phyloP scores from a whole-genome alignment of 2,113 vertebrate genomes.

The Mustela lutreola region DNA sequence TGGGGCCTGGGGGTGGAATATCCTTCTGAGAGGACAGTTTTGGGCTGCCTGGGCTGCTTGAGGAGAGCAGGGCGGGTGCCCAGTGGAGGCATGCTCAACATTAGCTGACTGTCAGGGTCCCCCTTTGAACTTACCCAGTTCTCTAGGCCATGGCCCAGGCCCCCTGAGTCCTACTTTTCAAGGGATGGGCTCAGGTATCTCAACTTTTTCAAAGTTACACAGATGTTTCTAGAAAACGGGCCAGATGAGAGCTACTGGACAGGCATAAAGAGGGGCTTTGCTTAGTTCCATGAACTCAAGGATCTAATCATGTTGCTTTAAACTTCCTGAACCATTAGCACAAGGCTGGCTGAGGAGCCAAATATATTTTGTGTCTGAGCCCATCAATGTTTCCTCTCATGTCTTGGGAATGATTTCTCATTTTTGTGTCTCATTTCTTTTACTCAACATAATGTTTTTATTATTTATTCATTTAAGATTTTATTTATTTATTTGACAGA shows the following conservation, averaged over 20 bases:
- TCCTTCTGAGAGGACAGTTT: not conserved
- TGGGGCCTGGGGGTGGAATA: not conserved
- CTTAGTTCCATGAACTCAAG: not conserved
- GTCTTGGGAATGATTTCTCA: slow-evolving; percentile 35
- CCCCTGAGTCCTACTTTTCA: not conserved
- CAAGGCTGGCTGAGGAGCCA: not conserved
- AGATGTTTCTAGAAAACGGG: not conserved
- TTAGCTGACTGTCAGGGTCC: not conserved
- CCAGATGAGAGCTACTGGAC: not conserved
- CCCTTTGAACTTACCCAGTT: not conserved
- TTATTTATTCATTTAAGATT: not conserved
- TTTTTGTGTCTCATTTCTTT: slow-evolving; percentile 44
- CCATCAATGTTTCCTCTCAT: not conserved
- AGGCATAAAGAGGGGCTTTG: not conserved
- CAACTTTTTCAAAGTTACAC: not conserved
- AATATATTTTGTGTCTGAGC: slow-evolving; percentile 11
- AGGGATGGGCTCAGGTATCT: not conserved
- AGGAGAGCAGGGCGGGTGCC: not conserved
- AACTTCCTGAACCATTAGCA: slow-evolving; percentile 1
- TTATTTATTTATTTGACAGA: no score
- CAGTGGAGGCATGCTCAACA: not conserved
- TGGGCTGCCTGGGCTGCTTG: not conserved
- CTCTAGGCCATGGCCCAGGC: not conserved
- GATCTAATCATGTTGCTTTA: slow-evolving; percentile 21
- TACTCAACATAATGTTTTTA: not conserved